These are phyloP conservation scores for Auanema freiburgensis DNA, from an alignment of 2,888 invertebrate genomes.

Conservation along the genomic window DNA sequence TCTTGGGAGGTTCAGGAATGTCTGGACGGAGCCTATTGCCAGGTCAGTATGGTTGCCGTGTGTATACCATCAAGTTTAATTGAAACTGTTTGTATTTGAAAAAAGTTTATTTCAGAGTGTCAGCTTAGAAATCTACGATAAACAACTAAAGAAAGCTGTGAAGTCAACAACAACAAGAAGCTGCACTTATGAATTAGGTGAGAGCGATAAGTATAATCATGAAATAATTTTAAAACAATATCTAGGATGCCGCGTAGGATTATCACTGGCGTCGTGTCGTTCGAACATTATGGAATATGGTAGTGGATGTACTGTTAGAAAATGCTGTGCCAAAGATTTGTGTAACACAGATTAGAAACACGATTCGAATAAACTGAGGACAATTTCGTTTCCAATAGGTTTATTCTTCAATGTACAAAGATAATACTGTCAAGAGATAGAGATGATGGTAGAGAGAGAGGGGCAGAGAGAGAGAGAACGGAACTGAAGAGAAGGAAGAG, in stretches of 20 bases:
- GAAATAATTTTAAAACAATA: not conserved
- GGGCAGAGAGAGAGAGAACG: too few species aligned
- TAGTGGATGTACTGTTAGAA: not conserved
- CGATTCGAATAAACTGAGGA: too few species aligned
- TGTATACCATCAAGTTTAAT: not conserved
- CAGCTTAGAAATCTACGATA: not conserved
- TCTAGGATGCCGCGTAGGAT: not conserved
- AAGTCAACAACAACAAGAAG: not conserved
- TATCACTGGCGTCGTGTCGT: too few species aligned
- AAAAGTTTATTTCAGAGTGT: not conserved
- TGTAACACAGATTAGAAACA: not conserved
- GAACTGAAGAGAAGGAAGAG: too few species aligned
- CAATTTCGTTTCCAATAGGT: too few species aligned
- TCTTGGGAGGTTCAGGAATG: not conserved
- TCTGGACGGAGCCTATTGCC: not conserved
- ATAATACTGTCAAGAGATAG: too few species aligned
- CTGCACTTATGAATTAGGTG: not conserved
- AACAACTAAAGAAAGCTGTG: not conserved
- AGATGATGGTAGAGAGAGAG: too few species aligned
- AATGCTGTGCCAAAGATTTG: not conserved
- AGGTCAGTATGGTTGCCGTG: not conserved
- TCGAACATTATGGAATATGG: too few species aligned
- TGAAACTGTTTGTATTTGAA: not conserved
- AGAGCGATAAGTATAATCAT: not conserved
- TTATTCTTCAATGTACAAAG: too few species aligned